Evolutionary conservation across 2,888 invertebrate species (phyloP).

Genomic region (Trimorus sp.): DNA sequence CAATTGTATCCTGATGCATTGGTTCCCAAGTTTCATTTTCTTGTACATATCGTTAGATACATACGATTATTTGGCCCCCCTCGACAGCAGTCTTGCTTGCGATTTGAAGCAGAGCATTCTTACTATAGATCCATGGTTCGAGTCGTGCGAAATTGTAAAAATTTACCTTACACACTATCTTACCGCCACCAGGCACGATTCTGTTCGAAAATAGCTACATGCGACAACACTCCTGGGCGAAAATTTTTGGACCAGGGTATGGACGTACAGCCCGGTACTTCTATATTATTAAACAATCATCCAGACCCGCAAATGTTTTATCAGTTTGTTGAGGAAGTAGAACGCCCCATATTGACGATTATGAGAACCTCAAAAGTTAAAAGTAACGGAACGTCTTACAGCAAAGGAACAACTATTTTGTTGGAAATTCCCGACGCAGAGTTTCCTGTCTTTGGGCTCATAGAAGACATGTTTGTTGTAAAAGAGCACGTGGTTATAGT

Average conservation of each 20-base stretch:
- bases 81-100: slow-evolving; percentile 30
- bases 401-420: slow-evolving; percentile 28
- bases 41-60: background rate
- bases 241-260: slow-evolving; percentile 58
- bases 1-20: slow-evolving; percentile 8
- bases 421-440: slow-evolving; percentile 25
- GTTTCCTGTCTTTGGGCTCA: slow-evolving; percentile 51
- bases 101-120: slow-evolving; percentile 29
- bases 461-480: slow-evolving; percentile 49
- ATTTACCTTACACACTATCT: slow-evolving; percentile 30
- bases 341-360: slow-evolving; percentile 1
- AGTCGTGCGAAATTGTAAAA: slow-evolving; percentile 28
- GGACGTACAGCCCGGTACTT: slow-evolving; percentile 42
- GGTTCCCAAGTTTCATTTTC: background rate
- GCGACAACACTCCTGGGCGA: slow-evolving; percentile 25
- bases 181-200: slow-evolving; percentile 30
- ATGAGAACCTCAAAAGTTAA: slow-evolving; percentile 19
- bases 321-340: slow-evolving; percentile 14
- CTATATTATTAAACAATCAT: slow-evolving; percentile 47
- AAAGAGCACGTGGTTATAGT: slow-evolving; percentile 30
- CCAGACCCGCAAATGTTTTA: slow-evolving; percentile 27
- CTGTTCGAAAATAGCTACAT: slow-evolving; percentile 57
- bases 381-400: slow-evolving; percentile 20
- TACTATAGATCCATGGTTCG: slow-evolving; percentile 13
- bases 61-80: slow-evolving; percentile 13